Evolutionary conservation across 1,140 invertebrate genomes (phyloP), one percentile per base, ranked within the genome.

Genomic region (Pantala flavescens): DNA sequence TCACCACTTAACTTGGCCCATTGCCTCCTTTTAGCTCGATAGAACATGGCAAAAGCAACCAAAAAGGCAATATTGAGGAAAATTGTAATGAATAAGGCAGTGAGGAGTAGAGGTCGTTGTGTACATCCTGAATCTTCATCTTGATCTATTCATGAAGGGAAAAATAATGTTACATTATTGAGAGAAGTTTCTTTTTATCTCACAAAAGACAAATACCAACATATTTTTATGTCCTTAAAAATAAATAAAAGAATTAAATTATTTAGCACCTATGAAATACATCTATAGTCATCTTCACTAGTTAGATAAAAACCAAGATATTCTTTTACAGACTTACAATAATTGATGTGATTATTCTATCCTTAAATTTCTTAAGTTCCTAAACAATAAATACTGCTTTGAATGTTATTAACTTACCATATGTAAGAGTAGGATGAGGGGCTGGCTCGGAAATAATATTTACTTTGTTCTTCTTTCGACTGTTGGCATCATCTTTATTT

Each of bases 51-150:
- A 24, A 80, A 82, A 10, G 77, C 80, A 0, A 75, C 77, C 0
- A 80, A 73, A 5, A 82, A 74, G 0, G 78, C 79, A 23, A 81
- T 75, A 71, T 83, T 81, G 11, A 81, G 71, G 11, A 82, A 73
- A 9, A 81, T 73, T 28, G 81, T 75, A 0, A 80, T 80, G 16
- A 82, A 77, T 2, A 81, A 78, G 7, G 79, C 79, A n/a, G 80
- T 80, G 14, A 81, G 79, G 7, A 82, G 78, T 19, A 79, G 81
- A 21, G 81, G 78, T 21, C 80, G 78, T 0, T 81, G 77, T 21
- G 79, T 80, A 74, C 81, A 82, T 19, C 82, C 77, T 23, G 79
- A 77, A 12, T 77, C 79, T 75, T 21, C 75, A 14, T 72, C 36
- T 23, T 71, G 49, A 49, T 42, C 75, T 23, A n/a, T 24, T 75